Conservation (phyloP, 2,888 invertebrate genomes). For the Aphelenchoides bicaudatus region DNA sequence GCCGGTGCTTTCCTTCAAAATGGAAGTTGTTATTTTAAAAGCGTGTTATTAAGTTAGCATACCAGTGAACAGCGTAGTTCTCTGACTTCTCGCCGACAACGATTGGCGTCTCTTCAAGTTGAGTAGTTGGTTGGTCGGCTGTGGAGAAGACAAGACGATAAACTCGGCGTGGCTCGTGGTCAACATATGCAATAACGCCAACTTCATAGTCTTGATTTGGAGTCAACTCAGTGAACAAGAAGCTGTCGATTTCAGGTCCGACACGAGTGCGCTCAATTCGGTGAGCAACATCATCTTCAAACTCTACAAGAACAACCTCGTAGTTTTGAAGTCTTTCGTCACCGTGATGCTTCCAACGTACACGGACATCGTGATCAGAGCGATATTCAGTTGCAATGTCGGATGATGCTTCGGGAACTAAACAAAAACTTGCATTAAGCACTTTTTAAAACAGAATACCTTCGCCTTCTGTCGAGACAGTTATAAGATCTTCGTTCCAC, state of each 20-base stretch:
- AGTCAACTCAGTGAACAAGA: conserved; percentile 51
- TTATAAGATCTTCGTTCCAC: conserved; percentile 53
- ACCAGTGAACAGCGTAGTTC: conserved; percentile 55
- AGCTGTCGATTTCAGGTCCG: conserved; percentile 40
- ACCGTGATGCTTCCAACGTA: conserved; percentile 48
- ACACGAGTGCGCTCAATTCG: conserved; percentile 50
- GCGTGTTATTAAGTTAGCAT: too few species aligned
- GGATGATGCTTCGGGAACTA: conserved; percentile 43
- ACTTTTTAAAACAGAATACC: conserved; percentile 27
- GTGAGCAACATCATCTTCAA: conserved; percentile 30
- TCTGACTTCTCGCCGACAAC: conserved; percentile 42
- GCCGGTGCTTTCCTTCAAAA: conserved; percentile 45
- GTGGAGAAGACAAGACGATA: conserved; percentile 47
- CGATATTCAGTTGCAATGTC: conserved; percentile 46
- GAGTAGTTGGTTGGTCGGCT: conserved; percentile 31
- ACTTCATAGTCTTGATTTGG: conserved; percentile 55
- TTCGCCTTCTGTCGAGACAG: conserved; percentile 55
- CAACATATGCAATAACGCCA: conserved; percentile 59
- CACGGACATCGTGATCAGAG: conserved; percentile 47
- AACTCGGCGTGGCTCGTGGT: conserved; percentile 56
- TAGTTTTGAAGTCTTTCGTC: conserved; percentile 57
- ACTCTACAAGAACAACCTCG: conserved; percentile 43
- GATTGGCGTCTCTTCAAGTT: conserved; percentile 34
- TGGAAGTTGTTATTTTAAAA: too few species aligned
- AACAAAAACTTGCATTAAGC: conserved; percentile 21